Conservation (phyloP, 2,888 invertebrate genomes). For the Andrena bicolor region DNA sequence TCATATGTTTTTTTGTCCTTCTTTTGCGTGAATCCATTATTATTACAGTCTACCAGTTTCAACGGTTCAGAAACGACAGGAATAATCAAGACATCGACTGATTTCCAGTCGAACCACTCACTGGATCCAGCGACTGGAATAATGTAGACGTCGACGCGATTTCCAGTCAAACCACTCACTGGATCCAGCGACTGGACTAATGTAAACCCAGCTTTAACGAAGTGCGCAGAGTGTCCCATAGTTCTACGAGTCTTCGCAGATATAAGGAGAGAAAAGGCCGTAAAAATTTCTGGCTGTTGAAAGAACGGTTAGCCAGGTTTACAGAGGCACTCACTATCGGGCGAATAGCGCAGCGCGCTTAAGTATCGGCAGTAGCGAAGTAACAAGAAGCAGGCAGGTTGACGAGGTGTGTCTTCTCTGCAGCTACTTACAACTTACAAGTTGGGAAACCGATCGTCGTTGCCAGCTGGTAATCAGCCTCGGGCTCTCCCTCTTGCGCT, state of each 20-base stretch:
- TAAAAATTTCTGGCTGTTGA: slow-evolving; percentile 47
- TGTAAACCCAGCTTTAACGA: too few relatives aligned
- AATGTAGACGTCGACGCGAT: too few relatives aligned
- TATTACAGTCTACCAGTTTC: too few relatives aligned
- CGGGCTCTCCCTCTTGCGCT: slow-evolving; percentile 57
- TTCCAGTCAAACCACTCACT: too few relatives aligned
- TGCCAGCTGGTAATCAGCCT: slow-evolving; percentile 76
- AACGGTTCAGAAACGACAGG: too few relatives aligned
- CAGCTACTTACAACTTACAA: slow-evolving; percentile 33
- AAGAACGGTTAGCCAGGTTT: slow-evolving; percentile 62
- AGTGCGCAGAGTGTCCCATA: not conserved
- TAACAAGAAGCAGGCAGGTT: slow-evolving; percentile 67
- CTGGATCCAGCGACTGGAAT: too few relatives aligned
- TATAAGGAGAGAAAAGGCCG: slow-evolving; percentile 65
- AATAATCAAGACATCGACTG: too few relatives aligned
- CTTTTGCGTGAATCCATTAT: too few relatives aligned
- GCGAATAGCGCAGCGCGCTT: slow-evolving; percentile 18
- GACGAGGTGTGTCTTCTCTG: slow-evolving; percentile 62
- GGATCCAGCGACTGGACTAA: too few relatives aligned
- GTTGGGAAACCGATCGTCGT: slow-evolving; percentile 73
- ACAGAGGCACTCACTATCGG: slow-evolving; percentile 68
- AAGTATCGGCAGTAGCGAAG: slow-evolving; percentile 39
- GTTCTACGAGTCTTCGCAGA: slow-evolving; percentile 32
- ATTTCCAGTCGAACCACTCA: too few relatives aligned
- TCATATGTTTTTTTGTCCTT: too few relatives aligned